These are phyloP conservation scores for Agrilus biguttatus DNA, from an alignment of 2,888 invertebrate genomes.

Conservation along the genomic window DNA sequence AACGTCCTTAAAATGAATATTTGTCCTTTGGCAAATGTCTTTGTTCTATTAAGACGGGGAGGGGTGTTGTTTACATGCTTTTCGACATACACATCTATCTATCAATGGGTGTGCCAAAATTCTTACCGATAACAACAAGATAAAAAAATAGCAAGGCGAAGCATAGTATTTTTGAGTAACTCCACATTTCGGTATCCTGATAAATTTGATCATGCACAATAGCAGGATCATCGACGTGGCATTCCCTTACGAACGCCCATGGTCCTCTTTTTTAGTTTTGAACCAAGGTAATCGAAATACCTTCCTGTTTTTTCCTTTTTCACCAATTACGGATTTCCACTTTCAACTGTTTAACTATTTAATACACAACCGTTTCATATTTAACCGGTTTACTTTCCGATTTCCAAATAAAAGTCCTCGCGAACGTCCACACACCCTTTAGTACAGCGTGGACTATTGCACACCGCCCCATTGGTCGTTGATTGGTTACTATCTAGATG, in stretches of 20 bases:
- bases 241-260: constrained; percentile 22
- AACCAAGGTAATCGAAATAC: too few species aligned
- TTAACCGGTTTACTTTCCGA: background rate
- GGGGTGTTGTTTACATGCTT: constrained; percentile 33
- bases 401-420: background rate
- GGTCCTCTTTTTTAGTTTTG: constrained; percentile 4
- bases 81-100: constrained; percentile 16
- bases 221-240: too few species aligned
- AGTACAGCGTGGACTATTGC: constrained; percentile 20
- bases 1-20: background rate
- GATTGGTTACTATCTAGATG: constrained; percentile 22
- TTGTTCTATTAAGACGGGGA: constrained; percentile 22
- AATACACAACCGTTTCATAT: too few species aligned
- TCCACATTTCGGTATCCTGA: constrained; percentile 18
- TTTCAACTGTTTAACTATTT: too few species aligned
- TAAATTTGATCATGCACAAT: too few species aligned
- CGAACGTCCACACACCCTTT: constrained; percentile 22
- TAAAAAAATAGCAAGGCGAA: too few species aligned
- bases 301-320: too few species aligned
- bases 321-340: too few species aligned
- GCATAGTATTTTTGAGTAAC: too few species aligned
- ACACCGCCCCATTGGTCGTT: constrained; percentile 24
- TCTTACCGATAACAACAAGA: constrained; percentile 27
- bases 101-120: constrained; percentile 28
- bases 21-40: constrained; percentile 2